Base-by-base conservation (phyloP, 2,113 vertebrate genomes). In the Barnardius zonarius region DNA sequence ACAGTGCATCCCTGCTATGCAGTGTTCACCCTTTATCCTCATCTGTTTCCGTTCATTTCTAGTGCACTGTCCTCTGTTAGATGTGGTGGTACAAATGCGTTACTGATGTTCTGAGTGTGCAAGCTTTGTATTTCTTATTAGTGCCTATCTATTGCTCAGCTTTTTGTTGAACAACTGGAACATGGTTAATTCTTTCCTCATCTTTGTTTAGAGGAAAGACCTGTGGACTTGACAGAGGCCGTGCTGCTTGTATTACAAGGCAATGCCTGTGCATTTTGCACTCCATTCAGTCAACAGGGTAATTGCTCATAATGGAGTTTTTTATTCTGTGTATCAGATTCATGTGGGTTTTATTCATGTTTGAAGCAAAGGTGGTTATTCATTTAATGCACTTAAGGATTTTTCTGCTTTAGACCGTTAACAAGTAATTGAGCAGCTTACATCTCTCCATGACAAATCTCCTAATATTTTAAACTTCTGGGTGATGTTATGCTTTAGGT, bases 11-110 rank as follows among this genome's bases (percentile, higher is more conserved):
- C 59, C 66, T 17, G 44, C 68, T 41, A 0, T 8, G 43, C 59
- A 8, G 3, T 4, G 44, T 49, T 48, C 30, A 37, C 27, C 79
- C 43, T 20, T 23, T 49, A 6, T 61, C 51, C 52, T 48, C 20
- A 11, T 31, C 72, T 30, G 15, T 17, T 35, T 20, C 20, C 2
- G 0, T 37, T n/a, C 5, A 0, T 16, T 57, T 44, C 37, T 46
- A 8, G 7, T 1, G 15, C 16, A 0, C 22, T 39, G 30, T 33
- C 55, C 55, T 64, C 70, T 35, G 9, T 28, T 52, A 27, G 51
- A 11, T 33, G 46, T 5, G 17, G 11, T 20, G 43, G 31, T 37
- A 30, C 69, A 24, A 17, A 12, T 3, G 17, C 19, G 1, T 44
- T 18, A 3, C 48, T 43, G 52, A 13, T 31, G 52, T 63, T 59